Conservation (phyloP, 2,888 invertebrate genomes). For the Lasius platythorax region DNA sequence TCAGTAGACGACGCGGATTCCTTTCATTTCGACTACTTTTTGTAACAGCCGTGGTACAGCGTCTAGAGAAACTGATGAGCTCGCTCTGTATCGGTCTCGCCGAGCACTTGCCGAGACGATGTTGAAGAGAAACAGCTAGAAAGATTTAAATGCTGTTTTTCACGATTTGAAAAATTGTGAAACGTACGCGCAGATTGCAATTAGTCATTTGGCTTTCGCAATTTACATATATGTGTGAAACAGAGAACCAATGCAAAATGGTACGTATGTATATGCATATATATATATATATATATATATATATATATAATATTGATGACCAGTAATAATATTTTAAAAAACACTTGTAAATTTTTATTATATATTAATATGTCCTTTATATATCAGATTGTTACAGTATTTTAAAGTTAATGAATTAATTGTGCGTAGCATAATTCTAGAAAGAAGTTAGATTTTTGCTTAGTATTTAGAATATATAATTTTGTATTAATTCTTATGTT, state of each 20-base stretch:
- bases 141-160: conserved; percentile 55
- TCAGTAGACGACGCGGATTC: conserved; percentile 63
- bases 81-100: conserved; percentile 51
- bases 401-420: not conserved
- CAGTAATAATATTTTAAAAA: not conserved
- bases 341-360: not conserved
- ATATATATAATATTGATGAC: not conserved
- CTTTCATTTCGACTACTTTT: conserved; percentile 68
- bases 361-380: not conserved
- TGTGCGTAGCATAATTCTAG: not conserved
- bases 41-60: conserved; percentile 63
- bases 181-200: not conserved
- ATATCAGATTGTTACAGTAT: not conserved
- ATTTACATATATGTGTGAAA: not conserved
- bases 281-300: too few species aligned
- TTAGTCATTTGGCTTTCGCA: not conserved
- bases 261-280: not conserved
- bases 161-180: conserved; percentile 38
- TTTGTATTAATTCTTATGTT: not conserved
- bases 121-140: conserved; percentile 31
- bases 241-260: not conserved
- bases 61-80: conserved; percentile 55
- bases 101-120: conserved; percentile 46
- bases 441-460: not conserved
- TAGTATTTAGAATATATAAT: not conserved